phyloP scores from a whole-genome alignment of 30 jellyfish, hydroid and myxozoan species.

The Hydra vulgaris region DNA sequence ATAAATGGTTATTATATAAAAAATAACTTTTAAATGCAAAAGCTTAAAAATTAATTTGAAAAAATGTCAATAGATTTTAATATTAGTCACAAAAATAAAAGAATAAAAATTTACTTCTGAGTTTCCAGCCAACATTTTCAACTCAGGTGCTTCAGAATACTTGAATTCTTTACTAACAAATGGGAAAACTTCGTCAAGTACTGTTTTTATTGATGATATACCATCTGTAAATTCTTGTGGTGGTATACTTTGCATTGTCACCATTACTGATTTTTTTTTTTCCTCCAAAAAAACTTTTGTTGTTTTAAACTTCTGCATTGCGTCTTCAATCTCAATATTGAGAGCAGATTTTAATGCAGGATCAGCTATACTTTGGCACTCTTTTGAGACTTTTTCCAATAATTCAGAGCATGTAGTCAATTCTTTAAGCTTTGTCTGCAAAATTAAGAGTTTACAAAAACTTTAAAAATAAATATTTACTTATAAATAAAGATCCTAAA shows the following conservation, averaged over 20 bases:
- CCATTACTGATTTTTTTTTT: conserved; percentile 58
- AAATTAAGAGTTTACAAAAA: neutral
- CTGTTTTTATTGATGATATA: conserved; percentile 36
- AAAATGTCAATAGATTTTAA: neutral
- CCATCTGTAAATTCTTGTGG: conserved; percentile 85
- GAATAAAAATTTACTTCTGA: conserved; percentile 17
- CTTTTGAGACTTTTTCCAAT: conserved; percentile 44
- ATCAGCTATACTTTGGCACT: conserved; percentile 57
- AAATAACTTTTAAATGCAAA: neutral
- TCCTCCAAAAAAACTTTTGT: conserved; percentile 50
- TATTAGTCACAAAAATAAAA: neutral
- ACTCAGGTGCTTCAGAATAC: conserved; percentile 45
- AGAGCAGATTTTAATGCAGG: conserved; percentile 73
- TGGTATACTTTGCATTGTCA: conserved; percentile 74
- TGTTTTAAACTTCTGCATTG: conserved; percentile 44
- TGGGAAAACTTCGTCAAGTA: conserved; percentile 72
- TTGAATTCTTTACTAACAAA: conserved; percentile 76
- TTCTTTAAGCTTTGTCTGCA: conserved; percentile 62
- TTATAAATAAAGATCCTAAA: too few species aligned
- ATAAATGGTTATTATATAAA: too few species aligned
- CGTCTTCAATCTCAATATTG: conserved; percentile 65
- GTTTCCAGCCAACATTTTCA: conserved; percentile 25
- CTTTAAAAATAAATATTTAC: neutral
- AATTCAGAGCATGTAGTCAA: conserved; percentile 50
- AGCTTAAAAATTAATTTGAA: neutral